Evolutionary conservation across 1,140 invertebrate genomes (phyloP), one percentile per base, ranked within the genome.

Genomic region (Pectinophora gossypiella): DNA sequence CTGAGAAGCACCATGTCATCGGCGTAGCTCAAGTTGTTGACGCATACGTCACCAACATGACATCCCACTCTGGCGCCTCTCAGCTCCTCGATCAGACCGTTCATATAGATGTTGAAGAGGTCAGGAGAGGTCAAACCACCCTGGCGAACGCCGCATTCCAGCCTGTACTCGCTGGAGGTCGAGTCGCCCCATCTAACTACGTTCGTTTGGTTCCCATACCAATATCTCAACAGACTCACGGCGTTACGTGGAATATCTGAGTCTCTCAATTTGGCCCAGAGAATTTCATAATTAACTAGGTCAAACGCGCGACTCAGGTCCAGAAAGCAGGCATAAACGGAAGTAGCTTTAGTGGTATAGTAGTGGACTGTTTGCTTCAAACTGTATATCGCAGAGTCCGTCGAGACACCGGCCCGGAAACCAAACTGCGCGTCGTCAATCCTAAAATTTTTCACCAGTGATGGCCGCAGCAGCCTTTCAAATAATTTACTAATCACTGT

Each of bases 231-330:
- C 20, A 27, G 20, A 46, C 18, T 18, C 19, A 22, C 21, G 2
- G 35, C 27, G 9, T 48, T 27, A 12, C 2, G 13, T 18, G 46
- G 27, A 9, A 48, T 27, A 15, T 12, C 27, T 2, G 46, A 21
- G n/a, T 19, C 15, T 1, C 12, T 15, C 7, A 48, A 27, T n/a
- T 48, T 48, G n/a, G 5, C 27, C 46, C 46, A 48, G 10, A 48
- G 46, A 16, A 48, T 2, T 1, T 48, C 23, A 35, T 48, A 48
- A 35, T 32, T 36, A 1, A 48, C 46, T 5, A 48, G 23, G 46
- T 48, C 23, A 48, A 48, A 48, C 15, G 46, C 46, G n/a, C 35
- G 32, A 19, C 46, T 48, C 7, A 48, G 19, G 16, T 48, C 46
- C 7, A 48, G 46, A 19, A 48, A 48, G 35, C 46, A 48, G 2